A percentile compares a stretch with the other conserved stretches of the same genome.
These are phyloP conservation scores for Campoletis raptor DNA, from an alignment of 2,888 invertebrate species.

Conservation along the genomic window DNA sequence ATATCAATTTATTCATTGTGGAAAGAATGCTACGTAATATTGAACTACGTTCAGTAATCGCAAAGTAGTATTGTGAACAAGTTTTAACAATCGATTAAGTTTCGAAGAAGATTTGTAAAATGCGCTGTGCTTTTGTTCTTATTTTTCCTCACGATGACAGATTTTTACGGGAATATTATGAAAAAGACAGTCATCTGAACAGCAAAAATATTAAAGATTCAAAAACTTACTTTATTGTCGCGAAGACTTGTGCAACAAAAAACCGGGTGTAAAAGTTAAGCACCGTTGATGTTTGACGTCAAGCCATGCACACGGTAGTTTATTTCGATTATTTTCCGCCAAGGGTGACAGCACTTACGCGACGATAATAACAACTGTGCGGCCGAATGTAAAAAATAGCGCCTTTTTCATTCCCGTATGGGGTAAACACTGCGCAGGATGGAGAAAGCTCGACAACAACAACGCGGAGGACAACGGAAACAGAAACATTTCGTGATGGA, in stretches of 20 bases:
- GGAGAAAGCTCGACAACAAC: background rate
- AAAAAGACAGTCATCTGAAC: background rate
- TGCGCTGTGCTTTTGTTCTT: background rate
- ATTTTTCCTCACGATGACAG: background rate
- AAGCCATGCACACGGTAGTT: background rate
- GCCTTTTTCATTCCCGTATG: conserved; percentile 15
- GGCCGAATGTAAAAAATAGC: conserved; percentile 4
- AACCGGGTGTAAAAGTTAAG: background rate
- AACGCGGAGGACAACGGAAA: background rate
- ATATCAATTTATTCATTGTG: background rate
- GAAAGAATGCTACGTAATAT: background rate
- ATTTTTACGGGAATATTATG: background rate
- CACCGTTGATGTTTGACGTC: conserved; percentile 2
- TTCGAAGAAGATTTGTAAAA: background rate
- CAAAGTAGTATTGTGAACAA: background rate
- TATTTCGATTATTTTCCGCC: conserved; percentile 4
- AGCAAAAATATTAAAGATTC: background rate
- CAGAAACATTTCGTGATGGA: background rate
- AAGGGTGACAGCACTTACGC: conserved; percentile 18
- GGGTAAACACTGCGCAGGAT: background rate
- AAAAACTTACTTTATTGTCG: conserved; percentile 23
- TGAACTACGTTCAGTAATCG: conserved; percentile 14
- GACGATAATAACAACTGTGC: background rate
- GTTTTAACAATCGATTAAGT: background rate
- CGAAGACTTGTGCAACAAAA: background rate